phyloP scores from a whole-genome alignment of 2,113 vertebrate species.

The Solenodon paradoxus region DNA sequence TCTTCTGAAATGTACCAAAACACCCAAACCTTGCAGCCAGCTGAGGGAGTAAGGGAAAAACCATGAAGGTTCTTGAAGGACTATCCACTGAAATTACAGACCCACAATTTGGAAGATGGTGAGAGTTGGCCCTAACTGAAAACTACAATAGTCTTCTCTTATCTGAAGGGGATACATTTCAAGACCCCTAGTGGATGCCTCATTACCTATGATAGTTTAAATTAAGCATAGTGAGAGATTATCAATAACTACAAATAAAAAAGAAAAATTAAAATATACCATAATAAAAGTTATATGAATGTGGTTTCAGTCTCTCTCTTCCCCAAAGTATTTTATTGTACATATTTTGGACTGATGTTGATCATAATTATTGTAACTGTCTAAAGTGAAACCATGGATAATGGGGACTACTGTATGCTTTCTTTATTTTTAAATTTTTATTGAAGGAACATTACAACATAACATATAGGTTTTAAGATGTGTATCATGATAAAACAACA shows the following conservation, averaged over 20 bases:
- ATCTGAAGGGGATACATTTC: too few species aligned
- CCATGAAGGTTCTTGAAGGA: not conserved
- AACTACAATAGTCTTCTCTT: too few species aligned
- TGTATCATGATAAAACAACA: too few species aligned
- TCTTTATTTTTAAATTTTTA: too few species aligned
- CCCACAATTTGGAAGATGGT: not conserved
- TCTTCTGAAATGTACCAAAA: not conserved
- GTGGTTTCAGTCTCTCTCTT: not conserved
- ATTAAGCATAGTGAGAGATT: not conserved
- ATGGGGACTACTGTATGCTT: too few species aligned
- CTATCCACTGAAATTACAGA: not conserved
- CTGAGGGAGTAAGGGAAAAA: rapidly evolving
- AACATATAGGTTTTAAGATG: too few species aligned
- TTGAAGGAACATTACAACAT: too few species aligned
- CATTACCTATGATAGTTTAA: not conserved
- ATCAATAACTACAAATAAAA: not conserved
- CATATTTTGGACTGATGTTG: not conserved
- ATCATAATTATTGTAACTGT: not conserved
- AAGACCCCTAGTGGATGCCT: too few species aligned
- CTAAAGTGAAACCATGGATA: too few species aligned
- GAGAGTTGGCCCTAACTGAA: not conserved
- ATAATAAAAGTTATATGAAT: not conserved
- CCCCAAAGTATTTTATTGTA: not conserved
- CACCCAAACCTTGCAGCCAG: not conserved
- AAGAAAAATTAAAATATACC: not conserved